phyloP scores from a whole-genome alignment of 2,113 vertebrate species.

The Carollia perspicillata region DNA sequence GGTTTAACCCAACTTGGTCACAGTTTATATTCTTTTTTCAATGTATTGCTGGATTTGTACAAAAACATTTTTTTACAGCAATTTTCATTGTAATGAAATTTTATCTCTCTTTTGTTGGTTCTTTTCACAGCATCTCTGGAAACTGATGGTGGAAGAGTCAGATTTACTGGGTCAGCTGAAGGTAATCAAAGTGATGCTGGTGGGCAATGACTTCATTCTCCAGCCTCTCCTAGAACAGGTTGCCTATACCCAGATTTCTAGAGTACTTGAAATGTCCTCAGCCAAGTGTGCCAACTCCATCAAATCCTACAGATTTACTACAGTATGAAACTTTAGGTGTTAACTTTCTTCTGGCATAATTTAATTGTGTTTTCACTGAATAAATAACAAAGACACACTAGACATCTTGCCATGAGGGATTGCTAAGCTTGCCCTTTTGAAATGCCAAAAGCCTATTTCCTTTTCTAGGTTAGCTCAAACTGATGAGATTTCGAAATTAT shows the following conservation, averaged over 20 bases:
- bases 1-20: not conserved
- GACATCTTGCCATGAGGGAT: not conserved
- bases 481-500: not conserved
- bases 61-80: not conserved
- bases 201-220: not conserved
- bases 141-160: slow-evolving; percentile 97
- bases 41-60: not conserved
- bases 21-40: not conserved
- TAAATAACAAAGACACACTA: not conserved
- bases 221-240: not conserved
- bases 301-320: not conserved
- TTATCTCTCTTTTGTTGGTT: slow-evolving; percentile 45
- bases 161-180: slow-evolving; percentile 96
- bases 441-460: not conserved
- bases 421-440: not conserved
- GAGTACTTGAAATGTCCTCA: not conserved
- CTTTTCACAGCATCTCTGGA: slow-evolving; percentile 93
- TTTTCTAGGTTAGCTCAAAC: not conserved
- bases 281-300: not conserved
- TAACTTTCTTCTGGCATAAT: not conserved
- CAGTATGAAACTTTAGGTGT: not conserved
- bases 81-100: slow-evolving; percentile 43
- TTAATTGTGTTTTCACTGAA: not conserved
- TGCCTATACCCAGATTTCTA: not conserved
- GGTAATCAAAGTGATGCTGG: slow-evolving; percentile 80